phyloP scores from a whole-genome alignment of 1,140 invertebrate genomes.

The Anadara kagoshimensis region DNA sequence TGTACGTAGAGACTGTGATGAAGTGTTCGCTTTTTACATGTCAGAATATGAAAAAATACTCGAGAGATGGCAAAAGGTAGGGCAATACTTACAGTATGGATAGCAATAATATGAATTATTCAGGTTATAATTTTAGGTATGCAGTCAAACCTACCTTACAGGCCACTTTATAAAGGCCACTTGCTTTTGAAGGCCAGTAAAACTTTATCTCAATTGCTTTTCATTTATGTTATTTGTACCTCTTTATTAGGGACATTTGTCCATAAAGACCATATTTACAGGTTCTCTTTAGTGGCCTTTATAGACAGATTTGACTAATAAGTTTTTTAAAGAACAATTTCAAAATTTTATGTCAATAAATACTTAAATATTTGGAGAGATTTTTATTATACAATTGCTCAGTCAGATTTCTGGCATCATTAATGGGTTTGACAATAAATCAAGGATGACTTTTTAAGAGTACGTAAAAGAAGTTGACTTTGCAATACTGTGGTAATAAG shows the following conservation, averaged over 20 bases:
- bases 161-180: not conserved
- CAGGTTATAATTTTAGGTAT: not conserved
- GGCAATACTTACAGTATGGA: not conserved
- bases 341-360: not conserved
- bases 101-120: not conserved
- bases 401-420: no score
- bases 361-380: not conserved
- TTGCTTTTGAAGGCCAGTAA: no score
- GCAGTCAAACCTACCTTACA: not conserved
- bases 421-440: no score
- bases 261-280: not conserved
- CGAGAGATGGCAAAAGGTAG: constrained; percentile 65
- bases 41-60: constrained; percentile 67
- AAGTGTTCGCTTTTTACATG: constrained; percentile 70
- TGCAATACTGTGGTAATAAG: no score
- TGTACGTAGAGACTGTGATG: constrained; percentile 71
- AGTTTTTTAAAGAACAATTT: not conserved
- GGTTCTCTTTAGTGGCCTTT: not conserved
- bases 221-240: no score
- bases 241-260: not conserved
- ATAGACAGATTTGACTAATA: not conserved
- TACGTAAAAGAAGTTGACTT: no score
- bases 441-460: no score
- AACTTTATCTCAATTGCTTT: no score
- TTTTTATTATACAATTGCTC: no score